Conservation (phyloP, 2,888 invertebrate genomes). For the Antitype chi region DNA sequence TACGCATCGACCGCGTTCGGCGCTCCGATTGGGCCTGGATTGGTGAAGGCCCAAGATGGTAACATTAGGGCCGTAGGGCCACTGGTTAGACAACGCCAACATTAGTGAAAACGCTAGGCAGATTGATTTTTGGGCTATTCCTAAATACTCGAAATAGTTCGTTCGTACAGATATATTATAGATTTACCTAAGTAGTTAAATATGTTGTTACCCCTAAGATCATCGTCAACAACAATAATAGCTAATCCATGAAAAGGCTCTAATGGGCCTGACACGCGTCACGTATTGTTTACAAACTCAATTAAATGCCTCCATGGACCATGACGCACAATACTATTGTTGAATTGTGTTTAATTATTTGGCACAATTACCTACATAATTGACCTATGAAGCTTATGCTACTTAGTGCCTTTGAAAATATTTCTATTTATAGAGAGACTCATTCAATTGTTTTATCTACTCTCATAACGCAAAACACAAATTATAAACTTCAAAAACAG, state of each 20-base stretch:
- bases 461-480: too few relatives aligned
- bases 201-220: neutral
- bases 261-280: conserved; percentile 12
- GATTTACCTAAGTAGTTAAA: too few relatives aligned
- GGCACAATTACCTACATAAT: conserved; percentile 7
- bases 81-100: too few relatives aligned
- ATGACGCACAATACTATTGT: conserved; percentile 29
- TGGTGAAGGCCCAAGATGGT: too few relatives aligned
- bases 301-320: conserved; percentile 7
- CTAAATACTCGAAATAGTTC: too few relatives aligned
- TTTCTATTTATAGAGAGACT: neutral
- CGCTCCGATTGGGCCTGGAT: too few relatives aligned
- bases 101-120: too few relatives aligned
- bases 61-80: too few relatives aligned
- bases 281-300: conserved; percentile 27
- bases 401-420: neutral
- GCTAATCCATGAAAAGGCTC: neutral
- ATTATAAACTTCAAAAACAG: too few relatives aligned
- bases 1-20: too few relatives aligned
- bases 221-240: neutral
- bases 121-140: too few relatives aligned
- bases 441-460: neutral
- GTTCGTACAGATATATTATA: too few relatives aligned
- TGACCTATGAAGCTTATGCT: neutral
- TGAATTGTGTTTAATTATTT: conserved; percentile 22